These are phyloP conservation scores for Clarias pachynema DNA, from an alignment of 2,797 vertebrate species.

Conservation along the genomic window DNA sequence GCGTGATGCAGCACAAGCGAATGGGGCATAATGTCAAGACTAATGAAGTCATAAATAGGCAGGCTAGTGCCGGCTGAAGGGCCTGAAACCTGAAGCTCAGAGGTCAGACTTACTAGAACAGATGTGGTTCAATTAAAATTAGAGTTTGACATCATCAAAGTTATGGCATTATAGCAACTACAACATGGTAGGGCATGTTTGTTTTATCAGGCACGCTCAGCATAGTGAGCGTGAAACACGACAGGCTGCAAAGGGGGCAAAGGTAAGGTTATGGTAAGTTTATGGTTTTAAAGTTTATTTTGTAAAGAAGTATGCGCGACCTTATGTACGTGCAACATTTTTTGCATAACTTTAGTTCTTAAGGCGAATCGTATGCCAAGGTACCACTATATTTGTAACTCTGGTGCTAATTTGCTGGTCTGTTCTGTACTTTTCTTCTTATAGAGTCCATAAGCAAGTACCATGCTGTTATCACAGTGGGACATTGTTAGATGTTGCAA, in stretches of 20 bases:
- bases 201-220: not conserved
- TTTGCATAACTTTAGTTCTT: no score
- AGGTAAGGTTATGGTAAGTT: not conserved
- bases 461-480: not conserved
- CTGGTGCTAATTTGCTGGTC: not conserved
- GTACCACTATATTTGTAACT: not conserved
- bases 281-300: not conserved
- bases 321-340: no score
- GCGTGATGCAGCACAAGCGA: conserved; percentile 56
- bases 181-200: not conserved
- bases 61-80: conserved; percentile 26
- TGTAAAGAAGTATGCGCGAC: no score
- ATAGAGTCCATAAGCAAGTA: no score
- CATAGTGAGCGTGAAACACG: not conserved
- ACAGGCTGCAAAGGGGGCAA: not conserved
- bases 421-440: not conserved
- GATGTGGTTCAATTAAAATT: conserved; percentile 23
- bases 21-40: conserved; percentile 57
- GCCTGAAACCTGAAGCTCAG: conserved; percentile 3
- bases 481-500: not conserved
- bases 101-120: conserved; percentile 28
- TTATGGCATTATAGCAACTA: not conserved
- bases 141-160: not conserved
- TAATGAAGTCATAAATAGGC: conserved; percentile 66
- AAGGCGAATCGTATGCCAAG: no score